Base-by-base conservation (phyloP, 2,113 vertebrate species). In the Zosterops pallidus region DNA sequence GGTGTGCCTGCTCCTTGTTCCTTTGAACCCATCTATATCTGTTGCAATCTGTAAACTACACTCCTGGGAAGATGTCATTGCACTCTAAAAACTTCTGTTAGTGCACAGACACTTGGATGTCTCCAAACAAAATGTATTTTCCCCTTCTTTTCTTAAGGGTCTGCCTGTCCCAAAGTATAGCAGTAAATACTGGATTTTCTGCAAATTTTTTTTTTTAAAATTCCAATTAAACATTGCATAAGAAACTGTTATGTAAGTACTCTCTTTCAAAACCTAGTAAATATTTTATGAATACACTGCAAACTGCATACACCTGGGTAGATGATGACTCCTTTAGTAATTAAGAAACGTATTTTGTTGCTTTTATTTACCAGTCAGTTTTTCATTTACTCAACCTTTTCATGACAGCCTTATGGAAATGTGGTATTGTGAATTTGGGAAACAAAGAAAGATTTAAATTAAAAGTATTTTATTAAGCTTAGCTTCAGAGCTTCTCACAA, bases 1-100 rank as follows among this genome's bases (percentile, higher is more conserved):
- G 8, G 28, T 0, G 0, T 26, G 23, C 16, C 39, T 78, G 8
- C 26, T 82, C 9, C 28, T 53, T 57, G 17, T 2, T 53, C 44
- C 44, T 76, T 63, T 71, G 62, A 86, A 49, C 31, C 0, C 1
- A 50, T 24, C n/a, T 3, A 0, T 37, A 9, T 26, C 25, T 63
- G 24, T 41, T 71, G 50, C 42, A 59, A 47, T 86, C 24, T 57
- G 37, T 42, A 46, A 71, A 26, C 13, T 13, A 21, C 21, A 26
- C 15, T 53, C 5, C 8, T 5, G 3, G 31, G 15, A 60, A 56
- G 10, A 19, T 47, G 41, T 55, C 50, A 22, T 21, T 70, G 23
- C 6, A 22, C 17, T 79, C 42, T 53, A 24, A 79, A 75, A 52
- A 5, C 6, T 83, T 70, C 67, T 75, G 6, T 49, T 67, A 62